Base-by-base conservation (phyloP, 2,113 vertebrate species). In the Beaufortia kweichowensis region DNA sequence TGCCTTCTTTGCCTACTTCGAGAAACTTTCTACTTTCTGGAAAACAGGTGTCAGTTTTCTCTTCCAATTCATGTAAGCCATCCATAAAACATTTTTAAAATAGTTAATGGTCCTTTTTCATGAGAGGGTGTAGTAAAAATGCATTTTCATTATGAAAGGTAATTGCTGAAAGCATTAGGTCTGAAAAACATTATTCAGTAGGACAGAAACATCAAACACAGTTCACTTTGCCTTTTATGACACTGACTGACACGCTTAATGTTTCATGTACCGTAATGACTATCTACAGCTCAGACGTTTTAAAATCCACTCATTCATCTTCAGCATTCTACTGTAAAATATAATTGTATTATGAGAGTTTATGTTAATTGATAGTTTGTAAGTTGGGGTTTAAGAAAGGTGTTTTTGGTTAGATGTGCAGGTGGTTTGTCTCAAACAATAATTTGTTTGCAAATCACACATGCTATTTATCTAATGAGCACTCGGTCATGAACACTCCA, bases 271-370 rank as follows among this genome's bases (percentile, higher is more conserved):
- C 41, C 4, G 10, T 48, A 29, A 10, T 6, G 23, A 28, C 17
- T n/a, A n/a, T n/a, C n/a, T n/a, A n/a, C n/a, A n/a, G n/a, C n/a
- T n/a, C n/a, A n/a, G n/a, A n/a, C n/a, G n/a, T n/a, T n/a, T n/a
- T n/a, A n/a, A n/a, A n/a, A n/a, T n/a, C n/a, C n/a, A n/a, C n/a
- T n/a, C n/a, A n/a, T n/a, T n/a, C n/a, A 75, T 76, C 81, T 87
- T 75, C 82, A 83, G 83, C 86, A 65, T 85, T 72, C 75, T 39
- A 9, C 35, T 7, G 35, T 39, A 5, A 39, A 39, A 39, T 39
- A 39, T 39, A 7, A 7, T 39, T 39, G 35, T 39, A 39, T 39
- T 7, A 1, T 39, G 35, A 39, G 10, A 7, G 6, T 39, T 5
- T 39, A 39, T 39, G 10, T 39, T n/a, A n/a, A n/a, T n/a, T n/a